Evolutionary conservation across 2,888 invertebrate genomes (phyloP), one percentile per base, ranked within the genome.

Genomic region (Dorcus hopei): DNA sequence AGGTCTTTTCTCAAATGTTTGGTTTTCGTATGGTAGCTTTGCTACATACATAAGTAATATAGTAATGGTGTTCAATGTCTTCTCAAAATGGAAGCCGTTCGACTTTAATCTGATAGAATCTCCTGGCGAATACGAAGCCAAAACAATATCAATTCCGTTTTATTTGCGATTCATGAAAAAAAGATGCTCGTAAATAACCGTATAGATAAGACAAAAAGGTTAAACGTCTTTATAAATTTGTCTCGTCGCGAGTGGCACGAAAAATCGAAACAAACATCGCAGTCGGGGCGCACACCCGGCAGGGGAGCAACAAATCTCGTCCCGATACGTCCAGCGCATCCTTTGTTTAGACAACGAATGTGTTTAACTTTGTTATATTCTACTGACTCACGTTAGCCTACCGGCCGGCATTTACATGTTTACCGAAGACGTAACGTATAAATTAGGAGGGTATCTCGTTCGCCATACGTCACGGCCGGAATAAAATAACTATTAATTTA

Each of bases 341-440:
- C 72, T 71, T 65, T 62, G 70, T 74, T 75, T 73, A 70, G 70
- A 72, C 70, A 71, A 70, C 66, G 64, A 61, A 69, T 68, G 68
- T 73, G 72, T 74, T 72, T 72, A 69, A 70, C 68, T 68, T 70
- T 72, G 69, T 68, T 75, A 72, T 73, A 74, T 74, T 73, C 70
- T 70, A 68, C 67, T 69, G 67, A 65, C 66, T 68, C 73, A 74
- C 73, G 74, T 68, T 71, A 74, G 49, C 43, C 48, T 33, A 33
- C 26, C 26, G 53, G 48, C 45, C 55, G 47, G 52, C 57, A 68
- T 58, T 62, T 61, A 61, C 64, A 65, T 59, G 64, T 58, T 56
- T 58, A 55, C 53, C 59, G 61, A 62, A 57, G 53, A 64, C 64
- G 63, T 62, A 60, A 58, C 65, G 69, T 68, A 74, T 74, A 74